phyloP scores from a whole-genome alignment of 2,888 invertebrate species.

The Leucophora obtusa region DNA sequence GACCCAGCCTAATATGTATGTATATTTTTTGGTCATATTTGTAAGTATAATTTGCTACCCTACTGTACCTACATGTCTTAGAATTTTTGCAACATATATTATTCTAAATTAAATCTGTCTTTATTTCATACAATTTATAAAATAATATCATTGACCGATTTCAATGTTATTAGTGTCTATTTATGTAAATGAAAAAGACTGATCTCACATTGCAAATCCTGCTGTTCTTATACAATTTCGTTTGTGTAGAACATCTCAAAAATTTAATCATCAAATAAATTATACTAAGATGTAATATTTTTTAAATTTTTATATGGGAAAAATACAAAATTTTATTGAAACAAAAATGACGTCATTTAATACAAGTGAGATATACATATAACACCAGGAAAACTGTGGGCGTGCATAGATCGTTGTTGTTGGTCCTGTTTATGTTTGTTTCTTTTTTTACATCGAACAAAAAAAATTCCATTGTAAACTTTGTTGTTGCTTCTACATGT shows the following conservation, averaged over 20 bases:
- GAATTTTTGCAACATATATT: background rate
- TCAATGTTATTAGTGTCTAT: background rate
- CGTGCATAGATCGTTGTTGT: too few relatives aligned
- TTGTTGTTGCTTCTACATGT: too few relatives aligned
- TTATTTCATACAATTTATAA: background rate
- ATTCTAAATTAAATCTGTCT: background rate
- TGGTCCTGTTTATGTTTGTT: too few relatives aligned
- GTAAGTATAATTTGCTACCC: too few relatives aligned
- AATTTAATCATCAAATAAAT: background rate
- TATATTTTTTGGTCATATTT: too few relatives aligned
- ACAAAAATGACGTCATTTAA: background rate
- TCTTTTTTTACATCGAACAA: too few relatives aligned
- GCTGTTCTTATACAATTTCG: background rate
- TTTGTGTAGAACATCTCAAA: background rate
- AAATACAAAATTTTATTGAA: background rate
- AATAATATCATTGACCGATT: background rate
- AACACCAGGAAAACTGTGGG: slow-evolving; percentile 23
- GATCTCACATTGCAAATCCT: background rate
- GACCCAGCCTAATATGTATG: too few relatives aligned
- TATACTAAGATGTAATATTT: background rate
- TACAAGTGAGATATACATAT: slow-evolving; percentile 1
- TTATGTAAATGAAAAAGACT: background rate
- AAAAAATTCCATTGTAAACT: too few relatives aligned
- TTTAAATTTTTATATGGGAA: background rate
- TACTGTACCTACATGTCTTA: background rate